Evolutionary conservation across 2,113 vertebrate species (phyloP), one percentile per base, ranked within the genome.

Genomic region (Epinephelus moara): DNA sequence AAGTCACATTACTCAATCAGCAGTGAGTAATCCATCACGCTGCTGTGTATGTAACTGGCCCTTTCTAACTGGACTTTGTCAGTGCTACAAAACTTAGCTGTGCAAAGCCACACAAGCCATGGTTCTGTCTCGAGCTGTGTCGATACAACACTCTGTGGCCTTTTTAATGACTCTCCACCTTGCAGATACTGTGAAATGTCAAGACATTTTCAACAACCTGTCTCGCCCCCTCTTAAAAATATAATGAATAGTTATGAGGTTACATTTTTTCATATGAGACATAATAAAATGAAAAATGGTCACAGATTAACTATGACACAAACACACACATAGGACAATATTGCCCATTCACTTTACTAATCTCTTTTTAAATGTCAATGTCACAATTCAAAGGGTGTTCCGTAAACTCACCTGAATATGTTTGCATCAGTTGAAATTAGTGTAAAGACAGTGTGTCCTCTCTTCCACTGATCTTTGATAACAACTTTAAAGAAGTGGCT

Each of bases 21-120:
- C 71, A 47, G 18, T 45, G 56, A 70, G 56, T 45, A 4, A 60
- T 68, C n/a, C 30, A n/a, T 68, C 53, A 81, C 7, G 1, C 14
- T 55, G 42, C 12, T 74, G 53, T n/a, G 47, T 42, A 19, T 69
- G 45, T 40, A 18, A 23, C 55, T 23, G 53, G 66, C 37, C 40
- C 14, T 63, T 49, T 50, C 50, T 64, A 23, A 18, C 21, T 23
- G 37, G 64, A 82, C 55, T 60, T 19, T 50, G 56, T 75, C 42
- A 57, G 33, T 56, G 53, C 13, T 47, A 47, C 45, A 23, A 17
- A 80, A 56, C 27, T 37, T 52, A 25, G 21, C 18, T 23, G n/a
- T 25, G 14, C 30, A 70, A 27, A 70, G 13, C 14, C 1, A 19
- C 3, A 2, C 21, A 13, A 2, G 15, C 47, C 15, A 12, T 6